Evolutionary conservation across 2,888 invertebrate genomes (phyloP).

Genomic region (Polyploca ridens): DNA sequence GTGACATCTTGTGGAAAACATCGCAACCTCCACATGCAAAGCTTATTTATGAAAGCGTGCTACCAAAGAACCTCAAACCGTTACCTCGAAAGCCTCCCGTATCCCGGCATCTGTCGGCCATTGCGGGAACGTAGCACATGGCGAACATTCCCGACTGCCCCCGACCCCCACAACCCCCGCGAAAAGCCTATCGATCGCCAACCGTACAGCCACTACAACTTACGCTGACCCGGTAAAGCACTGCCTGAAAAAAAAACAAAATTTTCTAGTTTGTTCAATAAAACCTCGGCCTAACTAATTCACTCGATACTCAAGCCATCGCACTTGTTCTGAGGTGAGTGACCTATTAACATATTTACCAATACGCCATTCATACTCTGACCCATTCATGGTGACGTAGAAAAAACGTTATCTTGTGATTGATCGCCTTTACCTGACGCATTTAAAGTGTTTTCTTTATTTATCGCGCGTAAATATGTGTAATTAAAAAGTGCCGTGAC

Average conservation of each 20-base stretch:
- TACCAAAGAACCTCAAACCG: slow-evolving; percentile 29
- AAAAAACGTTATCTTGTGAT: slow-evolving; percentile 44
- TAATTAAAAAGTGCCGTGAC: slow-evolving; percentile 19
- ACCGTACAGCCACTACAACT: slow-evolving; percentile 58
- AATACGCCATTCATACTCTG: slow-evolving; percentile 47
- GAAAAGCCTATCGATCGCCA: slow-evolving; percentile 71
- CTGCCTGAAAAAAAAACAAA: slow-evolving; percentile 56
- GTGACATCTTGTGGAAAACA: slow-evolving; percentile 16
- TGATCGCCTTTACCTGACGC: slow-evolving; percentile 47
- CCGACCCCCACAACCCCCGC: slow-evolving; percentile 39
- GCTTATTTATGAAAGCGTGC: slow-evolving; percentile 27
- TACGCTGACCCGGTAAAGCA: slow-evolving; percentile 67
- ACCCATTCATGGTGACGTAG: slow-evolving; percentile 67
- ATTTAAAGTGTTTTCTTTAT: slow-evolving; percentile 35
- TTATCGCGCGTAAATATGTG: slow-evolving; percentile 20
- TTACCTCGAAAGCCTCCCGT: slow-evolving; percentile 41
- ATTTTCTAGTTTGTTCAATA: slow-evolving; percentile 48
- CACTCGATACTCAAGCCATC: not conserved
- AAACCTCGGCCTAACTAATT: slow-evolving; percentile 56
- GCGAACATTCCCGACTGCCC: slow-evolving; percentile 42
- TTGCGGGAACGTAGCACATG: slow-evolving; percentile 42
- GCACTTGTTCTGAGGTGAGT: slow-evolving; percentile 57
- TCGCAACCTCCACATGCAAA: not conserved
- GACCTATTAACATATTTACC: slow-evolving; percentile 31
- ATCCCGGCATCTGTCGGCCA: slow-evolving; percentile 71